Percentiles rank a stretch among this genome's conserved stretches.
Conservation (phyloP, 2,113 vertebrate genomes). For the Connochaetes taurinus region DNA sequence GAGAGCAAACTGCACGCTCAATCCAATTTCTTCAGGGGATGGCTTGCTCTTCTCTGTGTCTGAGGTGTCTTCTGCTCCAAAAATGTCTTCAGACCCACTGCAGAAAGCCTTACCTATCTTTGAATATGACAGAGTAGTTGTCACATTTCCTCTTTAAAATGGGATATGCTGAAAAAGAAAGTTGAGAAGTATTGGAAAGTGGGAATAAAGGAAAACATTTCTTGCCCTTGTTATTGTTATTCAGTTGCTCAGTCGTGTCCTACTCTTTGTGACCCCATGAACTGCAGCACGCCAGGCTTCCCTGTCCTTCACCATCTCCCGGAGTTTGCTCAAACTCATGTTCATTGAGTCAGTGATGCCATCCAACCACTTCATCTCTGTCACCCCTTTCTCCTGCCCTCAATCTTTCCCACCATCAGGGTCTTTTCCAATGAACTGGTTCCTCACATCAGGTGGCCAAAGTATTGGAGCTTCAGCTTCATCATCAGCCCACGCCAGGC, state of each 20-base stretch:
- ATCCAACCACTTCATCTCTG: not conserved
- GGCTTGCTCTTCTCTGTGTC: not conserved
- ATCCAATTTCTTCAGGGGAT: not conserved
- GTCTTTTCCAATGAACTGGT: not conserved
- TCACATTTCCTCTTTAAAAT: conserved; percentile 19
- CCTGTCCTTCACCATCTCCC: not conserved
- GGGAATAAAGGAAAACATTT: not conserved
- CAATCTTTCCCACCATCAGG: not conserved
- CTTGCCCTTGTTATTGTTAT: not conserved
- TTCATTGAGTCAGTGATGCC: not conserved
- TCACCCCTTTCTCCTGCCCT: not conserved
- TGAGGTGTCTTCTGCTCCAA: not conserved
- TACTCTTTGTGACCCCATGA: not conserved
- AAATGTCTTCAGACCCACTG: not conserved
- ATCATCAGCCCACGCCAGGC: not conserved
- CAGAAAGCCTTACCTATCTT: not conserved
- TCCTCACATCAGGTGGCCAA: not conserved
- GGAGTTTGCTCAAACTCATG: not conserved
- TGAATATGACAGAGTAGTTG: not conserved
- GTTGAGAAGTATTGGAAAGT: not conserved
- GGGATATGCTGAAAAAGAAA: not conserved
- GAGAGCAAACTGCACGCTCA: accelerated
- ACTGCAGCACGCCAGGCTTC: not conserved
- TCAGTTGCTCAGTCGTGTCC: not conserved
- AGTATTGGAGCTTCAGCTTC: not conserved